Evolutionary conservation across 2,113 vertebrate genomes (phyloP).

Genomic region (Macrotis lagotis): DNA sequence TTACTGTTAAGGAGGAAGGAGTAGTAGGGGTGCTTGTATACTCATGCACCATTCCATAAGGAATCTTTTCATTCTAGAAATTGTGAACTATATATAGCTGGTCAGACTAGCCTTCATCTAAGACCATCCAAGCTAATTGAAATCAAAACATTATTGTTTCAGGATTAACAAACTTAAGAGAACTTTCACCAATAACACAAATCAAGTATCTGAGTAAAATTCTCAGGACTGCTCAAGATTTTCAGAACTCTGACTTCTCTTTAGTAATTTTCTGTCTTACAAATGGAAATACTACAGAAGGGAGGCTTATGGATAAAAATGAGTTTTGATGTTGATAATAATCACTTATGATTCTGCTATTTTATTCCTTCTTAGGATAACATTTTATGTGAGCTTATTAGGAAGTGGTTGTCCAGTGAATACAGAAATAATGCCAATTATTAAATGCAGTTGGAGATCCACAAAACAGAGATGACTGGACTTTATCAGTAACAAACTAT

Average conservation of each 20-base stretch:
- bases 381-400: conserved; percentile 54
- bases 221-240: conserved; percentile 13
- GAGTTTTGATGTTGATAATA: conserved; percentile 25
- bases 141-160: background rate
- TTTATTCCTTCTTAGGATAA: conserved; percentile 44
- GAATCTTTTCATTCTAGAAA: conserved; percentile 14
- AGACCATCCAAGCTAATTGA: conserved; percentile 49
- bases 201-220: conserved; percentile 30
- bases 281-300: conserved; percentile 48
- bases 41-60: conserved; percentile 36
- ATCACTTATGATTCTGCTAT: conserved; percentile 29
- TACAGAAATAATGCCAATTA: conserved; percentile 2
- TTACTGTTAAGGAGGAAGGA: background rate
- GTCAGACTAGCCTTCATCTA: background rate
- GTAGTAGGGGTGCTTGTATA: background rate
- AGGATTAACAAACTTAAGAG: background rate
- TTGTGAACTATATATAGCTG: conserved; percentile 59
- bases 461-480: conserved; percentile 46
- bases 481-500: conserved; percentile 36
- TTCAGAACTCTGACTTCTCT: conserved; percentile 35
- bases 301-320: conserved; percentile 43
- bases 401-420: conserved; percentile 48
- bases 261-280: conserved; percentile 49
- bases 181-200: background rate
- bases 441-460: conserved; percentile 34